Base-by-base conservation (phyloP, 2,797 vertebrate genomes). In the Fistularia commersonii region DNA sequence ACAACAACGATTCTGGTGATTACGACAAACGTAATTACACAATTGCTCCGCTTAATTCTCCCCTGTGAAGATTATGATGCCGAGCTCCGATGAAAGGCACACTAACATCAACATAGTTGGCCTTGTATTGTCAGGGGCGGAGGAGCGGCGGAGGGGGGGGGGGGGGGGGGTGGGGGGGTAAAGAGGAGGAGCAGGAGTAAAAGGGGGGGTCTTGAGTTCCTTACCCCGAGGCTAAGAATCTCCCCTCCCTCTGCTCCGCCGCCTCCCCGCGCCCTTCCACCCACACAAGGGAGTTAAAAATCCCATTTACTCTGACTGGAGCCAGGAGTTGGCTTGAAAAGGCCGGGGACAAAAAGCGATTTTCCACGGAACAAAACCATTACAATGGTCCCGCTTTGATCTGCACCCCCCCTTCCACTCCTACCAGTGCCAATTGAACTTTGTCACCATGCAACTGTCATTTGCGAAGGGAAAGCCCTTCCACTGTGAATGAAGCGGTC, bases 361-460 rank as follows among this genome's bases (percentile, higher is more conserved):
- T 97, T 94, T 97, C 94, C 94, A 95, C 89, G 93, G 93, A 93
- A 94, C 94, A 95, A 90, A 95, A 93, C 91, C 91, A 90, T 91
- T 91, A 95, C 94, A 97, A 97, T 94, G 82, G 93, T 78, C 83
- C 75, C 54, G 83, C 94, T 97, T 96, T 97, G 94, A 97, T 96
- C 95, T 93, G 74, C 63, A 59, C 68, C 72, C 58, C 73, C 84
- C 56, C 33, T 57, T 80, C 88, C 89, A 88, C 83, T 89, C 87
- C 91, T 91, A 92, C 93, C 92, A 93, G 90, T 91, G 93, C 92
- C 94, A 94, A 93, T 93, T 93, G 94, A 92, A 91, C 92, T 94
- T 93, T 95, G 94, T 95, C 94, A 95, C 93, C 92, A 92, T 84
- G 89, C 91, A 85, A 92, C 93, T 95, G 93, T 94, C 95, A 95